These are phyloP conservation scores for Sinelater perroti DNA, from an alignment of 2,888 invertebrate species.

Conservation along the genomic window DNA sequence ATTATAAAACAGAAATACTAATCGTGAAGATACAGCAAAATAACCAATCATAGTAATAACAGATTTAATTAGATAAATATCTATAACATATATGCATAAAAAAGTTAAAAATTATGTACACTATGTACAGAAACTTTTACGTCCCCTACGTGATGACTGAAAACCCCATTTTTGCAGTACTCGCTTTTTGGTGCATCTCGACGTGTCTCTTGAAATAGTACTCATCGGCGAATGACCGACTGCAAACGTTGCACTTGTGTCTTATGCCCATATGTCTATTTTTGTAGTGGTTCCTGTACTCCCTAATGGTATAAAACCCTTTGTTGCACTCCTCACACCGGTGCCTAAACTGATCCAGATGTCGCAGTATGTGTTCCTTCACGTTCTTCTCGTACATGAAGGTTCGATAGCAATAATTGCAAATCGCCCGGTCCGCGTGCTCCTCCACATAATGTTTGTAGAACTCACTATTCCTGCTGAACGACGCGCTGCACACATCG, in stretches of 20 bases:
- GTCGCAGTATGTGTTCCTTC: constrained; percentile 59
- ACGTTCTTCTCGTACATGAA: constrained; percentile 61
- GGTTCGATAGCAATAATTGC: constrained; percentile 59
- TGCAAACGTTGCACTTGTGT: constrained; percentile 57
- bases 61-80: not conserved
- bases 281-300: constrained; percentile 59
- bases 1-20: no score
- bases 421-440: constrained; percentile 58
- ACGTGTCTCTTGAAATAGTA: constrained; percentile 59
- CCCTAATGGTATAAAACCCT: constrained; percentile 59
- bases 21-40: no score
- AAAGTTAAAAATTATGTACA: constrained; percentile 4
- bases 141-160: no score
- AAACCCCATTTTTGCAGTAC: constrained; percentile 23
- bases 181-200: constrained; percentile 53
- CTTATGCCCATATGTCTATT: constrained; percentile 60
- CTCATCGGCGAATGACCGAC: constrained; percentile 59
- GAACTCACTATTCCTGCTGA: constrained; percentile 56
- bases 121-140: not conserved
- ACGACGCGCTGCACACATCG: constrained; percentile 55
- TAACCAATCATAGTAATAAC: no score
- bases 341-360: constrained; percentile 59
- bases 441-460: constrained; percentile 54
- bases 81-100: not conserved
- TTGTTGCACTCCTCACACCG: constrained; percentile 59